Conservation (phyloP, 2,888 invertebrate species). For the Papilio gigon region DNA sequence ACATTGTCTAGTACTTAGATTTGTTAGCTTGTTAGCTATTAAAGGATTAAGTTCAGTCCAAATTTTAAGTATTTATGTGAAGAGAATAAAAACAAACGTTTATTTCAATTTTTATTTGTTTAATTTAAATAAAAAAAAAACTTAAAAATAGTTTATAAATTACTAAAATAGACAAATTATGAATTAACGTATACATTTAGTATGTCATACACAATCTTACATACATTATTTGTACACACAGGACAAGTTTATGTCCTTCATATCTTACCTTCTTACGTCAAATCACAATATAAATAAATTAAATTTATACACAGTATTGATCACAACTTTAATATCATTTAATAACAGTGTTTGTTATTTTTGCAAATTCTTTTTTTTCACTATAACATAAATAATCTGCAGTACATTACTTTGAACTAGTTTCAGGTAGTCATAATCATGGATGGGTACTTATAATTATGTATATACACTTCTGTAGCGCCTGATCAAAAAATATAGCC, state of each 20-base stretch:
- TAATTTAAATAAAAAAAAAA: slow-evolving; percentile 49
- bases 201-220: too few species aligned
- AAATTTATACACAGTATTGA: not conserved
- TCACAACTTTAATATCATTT: not conserved
- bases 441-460: not conserved
- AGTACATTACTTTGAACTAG: not conserved
- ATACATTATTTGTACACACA: not conserved
- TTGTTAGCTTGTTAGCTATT: slow-evolving; percentile 63
- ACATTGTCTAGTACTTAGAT: slow-evolving; percentile 67
- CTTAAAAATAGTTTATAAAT: not conserved
- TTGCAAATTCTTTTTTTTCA: not conserved
- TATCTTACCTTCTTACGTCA: not conserved
- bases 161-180: slow-evolving; percentile 2
- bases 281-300: not conserved
- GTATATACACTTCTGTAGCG: not conserved
- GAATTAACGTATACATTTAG: too few species aligned
- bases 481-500: not conserved
- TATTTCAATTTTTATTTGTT: slow-evolving; percentile 64
- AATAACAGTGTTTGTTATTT: not conserved
- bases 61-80: slow-evolving; percentile 76
- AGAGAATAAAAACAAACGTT: slow-evolving; percentile 75
- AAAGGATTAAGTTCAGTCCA: slow-evolving; percentile 59
- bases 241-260: not conserved
- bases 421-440: not conserved
- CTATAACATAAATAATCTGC: not conserved